Evolutionary conservation across 2,888 invertebrate species (phyloP).

Genomic region (Pseudeuparius sepicola): DNA sequence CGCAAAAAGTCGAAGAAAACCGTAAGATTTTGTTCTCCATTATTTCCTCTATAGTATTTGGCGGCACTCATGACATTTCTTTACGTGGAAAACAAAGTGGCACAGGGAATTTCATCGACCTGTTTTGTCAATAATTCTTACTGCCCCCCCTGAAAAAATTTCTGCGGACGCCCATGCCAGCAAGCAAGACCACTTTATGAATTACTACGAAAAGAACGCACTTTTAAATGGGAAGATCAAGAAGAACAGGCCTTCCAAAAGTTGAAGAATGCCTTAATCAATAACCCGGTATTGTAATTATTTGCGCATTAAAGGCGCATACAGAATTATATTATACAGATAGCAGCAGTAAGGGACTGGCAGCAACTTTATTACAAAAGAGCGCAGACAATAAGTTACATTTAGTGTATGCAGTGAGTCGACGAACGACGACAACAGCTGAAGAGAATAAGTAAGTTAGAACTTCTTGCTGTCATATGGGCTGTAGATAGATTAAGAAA

Average conservation of each 20-base stretch:
- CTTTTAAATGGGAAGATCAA: conserved; percentile 18
- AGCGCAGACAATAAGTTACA: conserved; percentile 25
- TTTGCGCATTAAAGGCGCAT: conserved; percentile 14
- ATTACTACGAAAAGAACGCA: conserved; percentile 17
- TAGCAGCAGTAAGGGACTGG: conserved; percentile 20
- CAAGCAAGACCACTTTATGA: conserved; percentile 25
- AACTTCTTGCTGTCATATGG: conserved; percentile 26
- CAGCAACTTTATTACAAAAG: too few relatives aligned
- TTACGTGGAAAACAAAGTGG: too few relatives aligned
- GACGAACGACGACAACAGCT: too few relatives aligned
- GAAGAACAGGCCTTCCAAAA: conserved; percentile 12
- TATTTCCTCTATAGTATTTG: too few relatives aligned
- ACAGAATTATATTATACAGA: conserved; percentile 22
- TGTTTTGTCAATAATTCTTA: too few relatives aligned
- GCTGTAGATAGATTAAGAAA: conserved; percentile 22
- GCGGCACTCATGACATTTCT: too few relatives aligned
- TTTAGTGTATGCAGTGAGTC: conserved; percentile 25
- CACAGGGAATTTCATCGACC: too few relatives aligned
- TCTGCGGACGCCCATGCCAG: too few relatives aligned
- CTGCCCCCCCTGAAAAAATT: too few relatives aligned
- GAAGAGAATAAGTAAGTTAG: too few relatives aligned
- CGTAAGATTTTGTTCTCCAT: too few relatives aligned
- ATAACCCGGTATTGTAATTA: conserved; percentile 18
- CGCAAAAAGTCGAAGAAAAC: too few relatives aligned
- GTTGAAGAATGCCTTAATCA: conserved; percentile 14